These are phyloP conservation scores for Hippocampus comes DNA, from an alignment of 2,113 vertebrate genomes.

Conservation along the genomic window DNA sequence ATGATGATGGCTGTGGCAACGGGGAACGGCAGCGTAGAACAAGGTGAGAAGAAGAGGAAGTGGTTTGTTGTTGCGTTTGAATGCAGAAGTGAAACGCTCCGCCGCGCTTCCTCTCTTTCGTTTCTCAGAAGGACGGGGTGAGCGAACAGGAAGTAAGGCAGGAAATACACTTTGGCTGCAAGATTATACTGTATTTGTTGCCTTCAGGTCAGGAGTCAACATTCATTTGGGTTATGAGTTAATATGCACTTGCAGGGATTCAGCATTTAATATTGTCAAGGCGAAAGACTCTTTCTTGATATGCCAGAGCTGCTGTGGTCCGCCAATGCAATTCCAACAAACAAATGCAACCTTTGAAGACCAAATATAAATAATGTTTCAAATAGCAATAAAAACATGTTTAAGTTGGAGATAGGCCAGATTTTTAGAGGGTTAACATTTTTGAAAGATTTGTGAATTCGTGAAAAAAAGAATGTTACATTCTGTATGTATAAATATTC, in stretches of 20 bases:
- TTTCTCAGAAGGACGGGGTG: constrained; percentile 53
- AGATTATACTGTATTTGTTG: neutral
- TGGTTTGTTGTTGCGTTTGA: neutral
- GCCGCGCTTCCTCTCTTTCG: constrained; percentile 43
- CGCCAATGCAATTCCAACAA: no score
- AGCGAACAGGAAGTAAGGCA: constrained; percentile 62
- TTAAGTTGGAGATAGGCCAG: no score
- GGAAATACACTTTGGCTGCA: constrained; percentile 16
- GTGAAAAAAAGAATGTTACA: no score
- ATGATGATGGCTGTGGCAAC: neutral
- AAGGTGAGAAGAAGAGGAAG: constrained; percentile 43
- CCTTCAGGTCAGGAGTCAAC: neutral
- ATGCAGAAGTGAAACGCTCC: constrained; percentile 64
- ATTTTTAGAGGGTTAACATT: no score
- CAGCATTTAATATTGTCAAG: neutral
- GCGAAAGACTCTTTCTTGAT: neutral
- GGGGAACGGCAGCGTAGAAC: neutral
- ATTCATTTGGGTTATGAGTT: neutral
- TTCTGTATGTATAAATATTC: no score
- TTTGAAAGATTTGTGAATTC: no score
- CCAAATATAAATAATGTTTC: no score
- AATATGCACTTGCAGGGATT: neutral
- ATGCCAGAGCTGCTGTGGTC: neutral
- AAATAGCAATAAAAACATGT: no score
- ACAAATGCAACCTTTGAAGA: no score